phyloP scores from a whole-genome alignment of 2,113 vertebrate species.

The Eurypyga helias region DNA sequence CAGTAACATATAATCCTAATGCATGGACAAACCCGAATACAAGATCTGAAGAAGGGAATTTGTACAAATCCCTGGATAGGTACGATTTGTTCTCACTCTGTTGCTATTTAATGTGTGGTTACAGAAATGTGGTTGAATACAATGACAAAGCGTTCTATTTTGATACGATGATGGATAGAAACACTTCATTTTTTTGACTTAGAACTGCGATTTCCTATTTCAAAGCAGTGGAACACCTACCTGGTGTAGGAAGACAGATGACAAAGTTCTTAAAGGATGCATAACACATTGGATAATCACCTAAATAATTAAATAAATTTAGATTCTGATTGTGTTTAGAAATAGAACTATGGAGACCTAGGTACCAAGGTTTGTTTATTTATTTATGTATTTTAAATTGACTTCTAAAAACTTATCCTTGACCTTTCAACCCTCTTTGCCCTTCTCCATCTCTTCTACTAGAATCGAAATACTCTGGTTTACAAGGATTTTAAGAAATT shows the following conservation, averaged over 20 bases:
- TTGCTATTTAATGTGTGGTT: not conserved
- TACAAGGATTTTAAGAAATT: not conserved
- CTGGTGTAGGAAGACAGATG: not conserved
- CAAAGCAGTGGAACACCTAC: not conserved
- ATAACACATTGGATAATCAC: not conserved
- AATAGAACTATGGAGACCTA: not conserved
- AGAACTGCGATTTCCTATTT: not conserved
- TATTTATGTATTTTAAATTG: not conserved
- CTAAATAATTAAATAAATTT: not conserved
- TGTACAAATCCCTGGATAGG: not conserved
- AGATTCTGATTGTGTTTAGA: not conserved
- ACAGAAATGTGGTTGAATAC: not conserved
- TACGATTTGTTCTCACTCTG: not conserved
- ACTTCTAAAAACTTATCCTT: not conserved
- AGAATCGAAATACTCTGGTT: not conserved
- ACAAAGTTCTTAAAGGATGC: not conserved
- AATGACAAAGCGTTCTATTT: constrained; percentile 5
- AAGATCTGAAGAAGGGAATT: not conserved
- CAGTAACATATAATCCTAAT: not conserved
- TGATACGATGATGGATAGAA: not conserved
- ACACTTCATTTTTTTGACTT: not conserved
- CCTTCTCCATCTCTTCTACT: not conserved
- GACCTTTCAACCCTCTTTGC: not conserved
- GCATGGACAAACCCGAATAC: not conserved
- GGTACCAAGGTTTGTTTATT: not conserved